These are phyloP conservation scores for Ceratitis capitata DNA, from an alignment of 1,140 invertebrate genomes.

Conservation along the genomic window DNA sequence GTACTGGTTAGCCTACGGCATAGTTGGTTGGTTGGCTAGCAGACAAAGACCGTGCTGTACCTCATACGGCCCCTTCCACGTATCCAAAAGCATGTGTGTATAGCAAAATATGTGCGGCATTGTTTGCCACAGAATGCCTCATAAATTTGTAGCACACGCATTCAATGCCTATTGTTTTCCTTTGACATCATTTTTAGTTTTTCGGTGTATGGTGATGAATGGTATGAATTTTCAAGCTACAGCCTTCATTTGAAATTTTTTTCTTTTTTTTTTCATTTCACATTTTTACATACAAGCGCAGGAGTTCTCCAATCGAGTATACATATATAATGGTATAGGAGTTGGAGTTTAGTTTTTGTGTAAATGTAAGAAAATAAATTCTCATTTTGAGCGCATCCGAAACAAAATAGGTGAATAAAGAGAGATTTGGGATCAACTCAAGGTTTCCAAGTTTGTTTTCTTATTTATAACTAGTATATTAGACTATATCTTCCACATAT, in stretches of 20 bases:
- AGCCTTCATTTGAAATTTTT: slow-evolving; percentile 1
- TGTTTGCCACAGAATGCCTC: slow-evolving; percentile 32
- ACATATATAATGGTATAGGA: too few species aligned
- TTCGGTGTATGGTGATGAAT: slow-evolving; percentile 11
- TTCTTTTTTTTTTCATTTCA: not conserved
- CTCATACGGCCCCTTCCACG: not conserved
- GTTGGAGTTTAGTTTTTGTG: too few species aligned
- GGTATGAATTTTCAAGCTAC: not conserved
- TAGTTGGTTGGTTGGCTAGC: slow-evolving; percentile 8
- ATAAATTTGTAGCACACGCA: slow-evolving; percentile 22
- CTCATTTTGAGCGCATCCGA: too few species aligned
- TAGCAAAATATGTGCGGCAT: not conserved
- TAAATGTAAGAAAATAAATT: too few species aligned
- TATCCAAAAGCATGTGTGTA: not conserved
- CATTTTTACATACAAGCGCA: not conserved
- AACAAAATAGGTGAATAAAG: too few species aligned
- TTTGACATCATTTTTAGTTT: slow-evolving; percentile 35
- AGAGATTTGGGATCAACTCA: too few species aligned
- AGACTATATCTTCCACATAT: too few species aligned
- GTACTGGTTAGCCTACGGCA: not conserved
- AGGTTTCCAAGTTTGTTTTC: too few species aligned
- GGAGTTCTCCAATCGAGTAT: not conserved
- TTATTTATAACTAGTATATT: too few species aligned
- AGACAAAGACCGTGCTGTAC: not conserved
- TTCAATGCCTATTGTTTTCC: slow-evolving; percentile 21